Base-by-base conservation (phyloP, 2,797 vertebrate species). In the Rhinella marina region DNA sequence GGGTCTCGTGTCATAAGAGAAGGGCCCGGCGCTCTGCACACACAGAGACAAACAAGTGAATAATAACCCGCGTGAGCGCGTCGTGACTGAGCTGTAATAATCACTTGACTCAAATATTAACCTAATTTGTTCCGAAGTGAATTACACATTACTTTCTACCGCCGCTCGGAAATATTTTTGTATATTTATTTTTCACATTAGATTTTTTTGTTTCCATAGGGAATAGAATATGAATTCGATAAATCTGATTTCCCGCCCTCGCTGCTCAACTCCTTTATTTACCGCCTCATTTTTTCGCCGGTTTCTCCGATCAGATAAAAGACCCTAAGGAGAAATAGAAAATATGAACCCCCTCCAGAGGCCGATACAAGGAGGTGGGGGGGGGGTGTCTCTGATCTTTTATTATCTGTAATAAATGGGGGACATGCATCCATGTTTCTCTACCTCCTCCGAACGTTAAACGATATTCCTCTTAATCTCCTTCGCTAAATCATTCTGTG, bases 401-500 rank as follows among this genome's bases (percentile, higher is more conserved):
- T 78, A 78, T 82, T 82, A 86, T 77, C 57, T 25, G 14, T 75
- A 59, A 86, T 86, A 86, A 70, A 72, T 73, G 32, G 66, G n/a
- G 27, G 82, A 70, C 61, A 59, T 56, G 59, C 82, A 66, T 82
- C 48, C 19, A 57, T 25, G 19, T n/a, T 48, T 56, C 4, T 5
- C n/a, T 19, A 13, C 57, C 50, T 54, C 17, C 79, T 72, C 10
- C 48, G 11, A 54, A 78, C 84, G 59, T 86, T 52, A 82, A 59
- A 86, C 29, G 72, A 78, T 72, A 77, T 48, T 81, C 81, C 81
- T 17, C 62, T 48, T 89, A 89, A 89, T 86, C 80, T 50, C 50
- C 66, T 14, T 27, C 79, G 50, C 78, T 89, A 89, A 86, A 86
- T 82, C 68, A 70, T 82, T 85, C 70, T 52, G 73, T 59, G 78